Percentiles rank a stretch among this genome's conserved stretches.
phyloP scores from a whole-genome alignment of 2,113 vertebrate species.

The Macrotus californicus region DNA sequence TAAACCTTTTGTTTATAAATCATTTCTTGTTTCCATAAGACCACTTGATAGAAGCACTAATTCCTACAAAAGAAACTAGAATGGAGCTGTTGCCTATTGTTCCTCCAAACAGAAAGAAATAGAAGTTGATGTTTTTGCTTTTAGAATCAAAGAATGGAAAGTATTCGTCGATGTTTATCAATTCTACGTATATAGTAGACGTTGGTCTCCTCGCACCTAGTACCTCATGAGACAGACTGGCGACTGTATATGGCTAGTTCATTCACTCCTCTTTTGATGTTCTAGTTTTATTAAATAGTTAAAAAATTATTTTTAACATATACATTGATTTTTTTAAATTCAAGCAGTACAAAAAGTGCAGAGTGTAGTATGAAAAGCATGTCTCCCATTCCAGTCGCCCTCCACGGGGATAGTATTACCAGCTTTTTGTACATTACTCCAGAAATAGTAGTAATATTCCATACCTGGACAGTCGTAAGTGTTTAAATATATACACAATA shows the following conservation, averaged over 20 bases:
- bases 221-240: neutral
- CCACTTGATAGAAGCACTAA: neutral
- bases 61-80: slow-evolving; percentile 1
- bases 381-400: neutral
- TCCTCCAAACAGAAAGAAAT: neutral
- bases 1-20: slow-evolving; percentile 29
- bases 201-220: neutral
- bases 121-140: neutral
- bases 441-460: neutral
- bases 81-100: neutral
- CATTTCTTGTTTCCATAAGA: neutral
- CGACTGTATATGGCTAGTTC: neutral
- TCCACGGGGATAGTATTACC: neutral
- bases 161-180: neutral
- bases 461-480: neutral
- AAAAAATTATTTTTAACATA: neutral
- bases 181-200: neutral
- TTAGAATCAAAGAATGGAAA: slow-evolving; percentile 7
- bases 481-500: neutral
- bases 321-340: neutral
- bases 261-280: slow-evolving; percentile 2
- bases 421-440: neutral
- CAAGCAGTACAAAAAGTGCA: neutral
- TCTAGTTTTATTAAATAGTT: slow-evolving; percentile 6
- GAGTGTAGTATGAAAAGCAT: neutral